Base-by-base conservation (phyloP, 2,888 invertebrate genomes). In the Odontocolon sp. region DNA sequence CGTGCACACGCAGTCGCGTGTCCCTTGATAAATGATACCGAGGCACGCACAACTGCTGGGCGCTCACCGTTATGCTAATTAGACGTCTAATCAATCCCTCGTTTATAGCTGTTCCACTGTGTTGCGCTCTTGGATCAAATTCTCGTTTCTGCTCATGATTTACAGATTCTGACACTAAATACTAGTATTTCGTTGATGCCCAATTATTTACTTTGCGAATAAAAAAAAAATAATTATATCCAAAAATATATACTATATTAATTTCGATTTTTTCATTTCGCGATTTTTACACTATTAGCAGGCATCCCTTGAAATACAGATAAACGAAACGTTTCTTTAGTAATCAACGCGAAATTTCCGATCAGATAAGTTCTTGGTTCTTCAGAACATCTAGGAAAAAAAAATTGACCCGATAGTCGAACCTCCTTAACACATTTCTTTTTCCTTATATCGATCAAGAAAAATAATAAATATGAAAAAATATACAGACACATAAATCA, bases 51-150 rank as follows among this genome's bases (percentile, higher is more conserved):
- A 73, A 75, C 11, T 23, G n/a, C 45, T 18, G 21, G 18, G 70
- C 69, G 71, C 76, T 77, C 78, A 70, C 73, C 81, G 78, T 84
- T 87, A 85, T 85, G 84, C 81, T 86, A 85, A 87, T 85, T 85
- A 81, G 82, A 84, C 78, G 80, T 83, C 84, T 84, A 85, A 87
- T 86, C 85, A 83, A 81, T 79, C 78, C 66, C 76, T 81, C 79
- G 79, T 83, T 83, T 80, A 82, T 45, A 45, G n/a, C 45, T 45
- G 9, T 45, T 8, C 23, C 45, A 21, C 23, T 23, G 9, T 3
- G 18, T 4, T n/a, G 23, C 23, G 0, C 9, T n/a, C 23, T 23
- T 9, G 4, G 5, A 2, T n/a, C 4, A 45, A 21, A 45, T 23
- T 45, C 9, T 45, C 11, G 45, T n/a, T 45, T 45, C 23, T 23